Percentiles rank a stretch among this genome's conserved stretches.
Evolutionary conservation across 2,113 vertebrate species (phyloP).

Genomic region (Euleptes europaea): DNA sequence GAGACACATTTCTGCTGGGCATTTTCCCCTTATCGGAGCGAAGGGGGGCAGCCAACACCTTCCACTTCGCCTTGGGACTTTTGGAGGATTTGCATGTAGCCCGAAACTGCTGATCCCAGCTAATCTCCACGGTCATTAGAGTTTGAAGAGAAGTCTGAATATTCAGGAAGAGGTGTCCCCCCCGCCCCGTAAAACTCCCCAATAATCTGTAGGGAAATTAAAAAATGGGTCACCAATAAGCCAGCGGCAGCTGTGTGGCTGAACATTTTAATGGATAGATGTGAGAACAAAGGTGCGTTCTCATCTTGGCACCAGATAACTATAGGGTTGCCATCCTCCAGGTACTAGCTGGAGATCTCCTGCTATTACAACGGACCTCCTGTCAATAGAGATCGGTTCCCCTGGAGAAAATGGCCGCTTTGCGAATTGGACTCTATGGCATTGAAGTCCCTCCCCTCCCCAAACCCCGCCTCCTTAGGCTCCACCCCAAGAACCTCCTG

Average conservation of each 20-base stretch:
- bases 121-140: conserved; percentile 57
- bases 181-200: conserved; percentile 35
- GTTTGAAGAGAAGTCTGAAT: conserved; percentile 55
- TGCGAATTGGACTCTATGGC: no score
- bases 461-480: no score
- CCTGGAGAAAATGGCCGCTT: no score
- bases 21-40: not conserved
- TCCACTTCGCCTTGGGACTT: conserved; percentile 42
- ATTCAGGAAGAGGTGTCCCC: conserved; percentile 37
- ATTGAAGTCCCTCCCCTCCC: no score
- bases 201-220: conserved; percentile 22
- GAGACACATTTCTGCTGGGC: conserved; percentile 7
- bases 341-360: no score
- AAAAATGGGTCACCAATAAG: conserved; percentile 42
- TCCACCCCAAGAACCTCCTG: no score
- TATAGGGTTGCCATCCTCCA: no score
- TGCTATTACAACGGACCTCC: no score
- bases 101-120: conserved; percentile 60
- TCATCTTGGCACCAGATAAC: not conserved
- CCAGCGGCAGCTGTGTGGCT: not conserved
- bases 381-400: no score
- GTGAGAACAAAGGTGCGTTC: not conserved
- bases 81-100: conserved; percentile 41
- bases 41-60: conserved; percentile 21
- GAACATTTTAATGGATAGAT: conserved; percentile 40